phyloP scores from a whole-genome alignment of 2,888 invertebrate species.

The Ephialtes manifestator region DNA sequence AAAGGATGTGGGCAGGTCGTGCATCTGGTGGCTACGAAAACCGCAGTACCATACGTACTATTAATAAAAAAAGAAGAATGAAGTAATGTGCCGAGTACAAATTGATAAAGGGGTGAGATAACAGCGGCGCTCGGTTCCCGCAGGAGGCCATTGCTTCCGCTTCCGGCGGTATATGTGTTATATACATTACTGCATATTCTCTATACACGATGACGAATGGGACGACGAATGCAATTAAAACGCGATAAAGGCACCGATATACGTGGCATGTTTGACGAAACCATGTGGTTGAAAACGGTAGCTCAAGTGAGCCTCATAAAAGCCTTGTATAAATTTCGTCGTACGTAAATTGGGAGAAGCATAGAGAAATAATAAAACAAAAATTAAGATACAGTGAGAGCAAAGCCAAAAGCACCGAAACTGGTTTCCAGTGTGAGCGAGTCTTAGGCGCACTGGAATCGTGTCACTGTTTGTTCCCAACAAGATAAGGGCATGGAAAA shows the following conservation, averaged over 20 bases:
- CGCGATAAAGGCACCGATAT: slow-evolving; percentile 56
- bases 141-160: slow-evolving; percentile 78
- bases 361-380: background rate
- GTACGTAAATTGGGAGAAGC: slow-evolving; percentile 27
- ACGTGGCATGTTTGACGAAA: slow-evolving; percentile 50
- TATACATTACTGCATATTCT: slow-evolving; percentile 24
- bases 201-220: slow-evolving; percentile 21
- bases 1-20: slow-evolving; percentile 69
- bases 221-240: slow-evolving; percentile 65
- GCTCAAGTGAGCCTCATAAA: slow-evolving; percentile 32
- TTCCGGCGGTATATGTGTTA: slow-evolving; percentile 65
- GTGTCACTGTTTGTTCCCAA: slow-evolving; percentile 60
- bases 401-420: background rate
- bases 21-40: slow-evolving; percentile 37
- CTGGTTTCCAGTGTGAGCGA: background rate
- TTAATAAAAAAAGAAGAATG: slow-evolving; percentile 57
- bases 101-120: slow-evolving; percentile 76
- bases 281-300: slow-evolving; percentile 32
- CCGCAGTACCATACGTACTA: slow-evolving; percentile 46
- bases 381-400: background rate
- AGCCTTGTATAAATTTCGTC: slow-evolving; percentile 51
- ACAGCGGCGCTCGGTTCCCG: slow-evolving; percentile 70
- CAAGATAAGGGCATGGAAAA: slow-evolving; percentile 53
- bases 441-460: slow-evolving; percentile 32
- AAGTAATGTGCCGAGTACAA: slow-evolving; percentile 64